Conservation (phyloP, 2,888 invertebrate genomes). For the Sceliomorpha sp. region DNA sequence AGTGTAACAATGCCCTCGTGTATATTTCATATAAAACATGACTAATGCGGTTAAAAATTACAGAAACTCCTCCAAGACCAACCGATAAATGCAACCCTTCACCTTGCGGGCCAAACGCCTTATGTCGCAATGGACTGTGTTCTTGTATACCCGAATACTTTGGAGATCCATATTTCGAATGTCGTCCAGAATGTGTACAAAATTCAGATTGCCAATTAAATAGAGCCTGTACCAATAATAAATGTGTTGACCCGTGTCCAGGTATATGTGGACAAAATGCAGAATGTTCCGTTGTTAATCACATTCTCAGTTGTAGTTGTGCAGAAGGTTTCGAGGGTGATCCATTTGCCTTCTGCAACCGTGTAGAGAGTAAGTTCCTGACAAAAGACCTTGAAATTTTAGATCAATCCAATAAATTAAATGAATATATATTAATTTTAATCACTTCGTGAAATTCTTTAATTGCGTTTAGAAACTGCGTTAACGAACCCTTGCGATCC, state of each 20-base stretch:
- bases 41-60: constrained; percentile 17
- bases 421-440: too few species aligned
- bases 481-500: constrained; percentile 77
- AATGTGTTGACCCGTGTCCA: constrained; percentile 90
- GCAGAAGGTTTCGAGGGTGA: constrained; percentile 82
- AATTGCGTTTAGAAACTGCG: constrained; percentile 28
- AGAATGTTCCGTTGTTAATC: constrained; percentile 89
- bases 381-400: background rate
- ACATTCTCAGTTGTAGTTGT: constrained; percentile 84
- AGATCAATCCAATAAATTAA: too few species aligned
- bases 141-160: constrained; percentile 77
- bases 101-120: constrained; percentile 89
- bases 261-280: constrained; percentile 90
- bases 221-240: constrained; percentile 88
- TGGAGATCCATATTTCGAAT: constrained; percentile 83
- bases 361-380: constrained; percentile 40
- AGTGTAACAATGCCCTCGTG: too few species aligned
- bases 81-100: constrained; percentile 85
- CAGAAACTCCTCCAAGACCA: constrained; percentile 65
- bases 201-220: constrained; percentile 89
- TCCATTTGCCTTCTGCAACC: constrained; percentile 81
- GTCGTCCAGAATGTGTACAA: constrained; percentile 90
- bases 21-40: too few species aligned
- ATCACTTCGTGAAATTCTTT: too few species aligned
- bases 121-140: constrained; percentile 82